Conservation (phyloP, 2,797 vertebrate genomes). For the Acomys russatus region DNA sequence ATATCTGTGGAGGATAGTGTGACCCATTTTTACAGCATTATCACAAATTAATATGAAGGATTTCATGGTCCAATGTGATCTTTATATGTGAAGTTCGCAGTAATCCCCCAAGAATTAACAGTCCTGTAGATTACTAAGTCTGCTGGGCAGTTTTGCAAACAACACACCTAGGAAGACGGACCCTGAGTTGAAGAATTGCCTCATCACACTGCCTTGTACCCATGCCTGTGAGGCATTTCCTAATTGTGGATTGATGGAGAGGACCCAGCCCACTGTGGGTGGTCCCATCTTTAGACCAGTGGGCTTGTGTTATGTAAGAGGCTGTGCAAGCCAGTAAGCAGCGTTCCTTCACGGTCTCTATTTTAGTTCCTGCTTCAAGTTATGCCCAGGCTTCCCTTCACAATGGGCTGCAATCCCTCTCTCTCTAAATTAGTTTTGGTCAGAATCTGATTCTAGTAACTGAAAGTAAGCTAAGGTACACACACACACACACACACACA, state of each 20-base stretch:
- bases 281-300: not conserved
- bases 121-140: not conserved
- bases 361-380: not conserved
- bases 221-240: not conserved
- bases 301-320: not conserved
- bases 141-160: not conserved
- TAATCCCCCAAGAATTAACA: conserved; percentile 18
- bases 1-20: not conserved
- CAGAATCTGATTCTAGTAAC: not conserved
- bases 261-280: not conserved
- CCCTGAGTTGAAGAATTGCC: not conserved
- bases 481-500: too few species aligned
- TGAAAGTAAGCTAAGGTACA: not conserved
- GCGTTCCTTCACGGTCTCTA: not conserved
- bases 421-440: not conserved
- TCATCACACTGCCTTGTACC: not conserved
- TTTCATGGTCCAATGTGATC: not conserved
- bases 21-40: not conserved
- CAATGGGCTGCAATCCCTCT: not conserved
- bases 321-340: too few species aligned
- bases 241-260: not conserved
- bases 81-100: not conserved
- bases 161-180: not conserved
- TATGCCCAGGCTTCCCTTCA: not conserved
- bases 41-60: not conserved